These are phyloP conservation scores for Dasyprocta punctata DNA, from an alignment of 2,113 vertebrate genomes.

Conservation along the genomic window DNA sequence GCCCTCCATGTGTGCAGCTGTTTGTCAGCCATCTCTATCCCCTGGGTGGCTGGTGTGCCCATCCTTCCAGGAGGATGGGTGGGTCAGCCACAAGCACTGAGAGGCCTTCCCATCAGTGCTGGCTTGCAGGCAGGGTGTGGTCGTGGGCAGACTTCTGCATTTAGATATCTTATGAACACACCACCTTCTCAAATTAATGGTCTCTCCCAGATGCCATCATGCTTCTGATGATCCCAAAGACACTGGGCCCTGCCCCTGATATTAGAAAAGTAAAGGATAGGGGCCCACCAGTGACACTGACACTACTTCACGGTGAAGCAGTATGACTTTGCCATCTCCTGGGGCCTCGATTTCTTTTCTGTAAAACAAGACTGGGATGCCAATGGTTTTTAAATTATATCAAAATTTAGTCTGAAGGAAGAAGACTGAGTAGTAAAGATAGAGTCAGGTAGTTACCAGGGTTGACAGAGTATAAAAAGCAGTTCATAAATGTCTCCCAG, in stretches of 20 bases:
- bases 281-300: fast-evolving
- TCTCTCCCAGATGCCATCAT: neutral
- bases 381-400: too few species aligned
- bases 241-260: neutral
- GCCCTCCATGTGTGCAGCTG: neutral
- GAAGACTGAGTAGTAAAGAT: neutral
- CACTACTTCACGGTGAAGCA: neutral
- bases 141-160: neutral
- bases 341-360: neutral
- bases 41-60: fast-evolving
- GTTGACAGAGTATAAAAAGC: neutral
- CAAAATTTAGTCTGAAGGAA: neutral
- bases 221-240: neutral
- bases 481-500: too few species aligned
- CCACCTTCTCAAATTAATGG: neutral
- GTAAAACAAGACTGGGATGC: neutral
- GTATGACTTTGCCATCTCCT: neutral
- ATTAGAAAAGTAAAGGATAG: too few species aligned
- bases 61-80: neutral
- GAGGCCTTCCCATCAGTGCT: neutral
- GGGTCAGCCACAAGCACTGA: neutral
- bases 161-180: neutral
- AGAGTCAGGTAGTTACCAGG: neutral
- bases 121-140: neutral
- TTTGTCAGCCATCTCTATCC: neutral